Evolutionary conservation across 2,797 vertebrate genomes (phyloP), one percentile per base, ranked within the genome.

Genomic region (Momotus momota): DNA sequence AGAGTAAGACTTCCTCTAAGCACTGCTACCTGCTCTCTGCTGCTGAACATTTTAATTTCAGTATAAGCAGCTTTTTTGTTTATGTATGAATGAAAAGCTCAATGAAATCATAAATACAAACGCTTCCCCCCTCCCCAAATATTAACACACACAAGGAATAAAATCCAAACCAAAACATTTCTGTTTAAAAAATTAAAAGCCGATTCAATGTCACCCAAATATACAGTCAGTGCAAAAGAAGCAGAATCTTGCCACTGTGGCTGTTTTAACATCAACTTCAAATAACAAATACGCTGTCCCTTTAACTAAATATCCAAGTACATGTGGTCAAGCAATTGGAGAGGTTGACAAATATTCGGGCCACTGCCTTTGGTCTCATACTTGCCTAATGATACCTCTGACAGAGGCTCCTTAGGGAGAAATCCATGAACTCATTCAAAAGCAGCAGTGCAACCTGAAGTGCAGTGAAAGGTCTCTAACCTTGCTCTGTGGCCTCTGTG

Each of bases 331-430:
- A 74, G 73, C 46, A 79, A 77, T 54, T 93, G 58, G 14, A 57
- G 40, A 89, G 64, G 57, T 49, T 92, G 78, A 81, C 70, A 93
- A 86, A 64, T 80, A 88, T 74, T 60, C 92, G 83, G 89, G 83
- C 80, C 82, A 89, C 51, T 96, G 89, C 89, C 79, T 64, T 94
- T 52, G 46, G 58, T 84, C 26, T 86, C 92, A 75, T 66, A 93
- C 38, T 77, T 89, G 71, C 69, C 79, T 88, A 70, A 86, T 57
- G 57, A 94, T 21, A 73, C 78, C 38, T 90, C 60, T 79, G 72
- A 72, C 61, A 75, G 41, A 77, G 20, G 6, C 40, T 75, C 48
- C 55, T 41, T n/a, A 14, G 41, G 48, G 25, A 96, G 33, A 87
- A 85, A 67, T 51, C 83, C 54, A 64, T 78, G 26, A 72, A 74